Conservation (phyloP, 1,140 invertebrate species). For the Parasteatoda tepidariorum region DNA sequence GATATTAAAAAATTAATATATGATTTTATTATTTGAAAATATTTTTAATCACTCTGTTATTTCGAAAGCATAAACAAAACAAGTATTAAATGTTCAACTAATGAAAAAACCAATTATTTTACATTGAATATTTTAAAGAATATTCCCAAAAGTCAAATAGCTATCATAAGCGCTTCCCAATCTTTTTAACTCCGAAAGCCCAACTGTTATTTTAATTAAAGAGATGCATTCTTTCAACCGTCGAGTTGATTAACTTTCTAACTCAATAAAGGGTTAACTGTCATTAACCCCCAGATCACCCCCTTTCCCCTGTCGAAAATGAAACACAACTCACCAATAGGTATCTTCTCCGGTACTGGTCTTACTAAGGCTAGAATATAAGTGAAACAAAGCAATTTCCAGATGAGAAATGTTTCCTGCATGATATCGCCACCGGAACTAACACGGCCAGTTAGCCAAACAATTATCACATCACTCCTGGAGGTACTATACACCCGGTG, state of each 20-base stretch:
- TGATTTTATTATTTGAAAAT: no score
- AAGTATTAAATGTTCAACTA: no score
- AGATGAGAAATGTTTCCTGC: constrained; percentile 51
- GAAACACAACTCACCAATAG: constrained; percentile 49
- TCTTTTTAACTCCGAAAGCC: not conserved
- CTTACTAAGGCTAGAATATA: constrained; percentile 59
- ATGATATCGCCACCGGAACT: constrained; percentile 37
- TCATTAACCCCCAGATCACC: not conserved
- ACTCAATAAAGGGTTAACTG: not conserved
- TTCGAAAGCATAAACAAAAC: no score
- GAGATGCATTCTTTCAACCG: not conserved
- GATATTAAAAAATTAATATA: no score
- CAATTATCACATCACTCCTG: constrained; percentile 43
- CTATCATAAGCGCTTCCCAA: no score
- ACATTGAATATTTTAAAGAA: no score
- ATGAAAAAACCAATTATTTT: no score
- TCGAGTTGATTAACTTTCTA: no score
- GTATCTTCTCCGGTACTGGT: constrained; percentile 61
- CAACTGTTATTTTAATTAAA: not conserved
- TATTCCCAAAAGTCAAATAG: no score
- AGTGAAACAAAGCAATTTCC: constrained; percentile 58
- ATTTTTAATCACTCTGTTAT: no score
- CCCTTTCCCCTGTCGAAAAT: constrained; percentile 4
- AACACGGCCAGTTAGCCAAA: not conserved
- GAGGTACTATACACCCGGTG: not conserved